Evolutionary conservation across 2,797 vertebrate species (phyloP).

Genomic region (Xiphorhynchus erythropygius): DNA sequence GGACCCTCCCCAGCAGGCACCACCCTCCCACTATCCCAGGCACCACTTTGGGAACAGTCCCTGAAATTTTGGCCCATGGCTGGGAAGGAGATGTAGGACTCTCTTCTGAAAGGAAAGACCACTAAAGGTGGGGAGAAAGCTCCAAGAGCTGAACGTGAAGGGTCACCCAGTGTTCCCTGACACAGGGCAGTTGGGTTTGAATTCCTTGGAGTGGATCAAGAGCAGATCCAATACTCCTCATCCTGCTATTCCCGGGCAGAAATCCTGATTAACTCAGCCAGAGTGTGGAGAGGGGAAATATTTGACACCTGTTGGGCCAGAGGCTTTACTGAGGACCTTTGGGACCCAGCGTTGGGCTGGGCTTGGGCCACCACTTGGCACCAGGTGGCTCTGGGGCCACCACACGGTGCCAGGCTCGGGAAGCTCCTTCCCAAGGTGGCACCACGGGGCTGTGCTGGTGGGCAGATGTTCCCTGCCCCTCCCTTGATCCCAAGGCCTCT

Average conservation of each 20-base stretch:
- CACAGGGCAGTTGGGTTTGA: not conserved
- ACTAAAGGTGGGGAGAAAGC: not conserved
- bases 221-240: not conserved
- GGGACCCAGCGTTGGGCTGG: not conserved
- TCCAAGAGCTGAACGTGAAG: not conserved
- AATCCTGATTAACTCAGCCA: not conserved
- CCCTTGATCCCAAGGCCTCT: not conserved
- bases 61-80: not conserved
- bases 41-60: not conserved
- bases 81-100: not conserved
- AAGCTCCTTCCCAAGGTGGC: not conserved
- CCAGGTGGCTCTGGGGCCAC: not conserved
- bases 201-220: fast-evolving
- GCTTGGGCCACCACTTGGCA: not conserved
- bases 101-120: not conserved
- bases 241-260: not conserved
- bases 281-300: not conserved
- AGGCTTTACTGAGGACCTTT: not conserved
- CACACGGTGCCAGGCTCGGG: not conserved
- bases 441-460: not conserved
- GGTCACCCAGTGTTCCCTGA: not conserved
- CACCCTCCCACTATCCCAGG: not conserved
- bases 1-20: not conserved
- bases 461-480: not conserved
- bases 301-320: not conserved